phyloP scores from a whole-genome alignment of 2,113 vertebrate genomes.

The Catagonus wagneri region DNA sequence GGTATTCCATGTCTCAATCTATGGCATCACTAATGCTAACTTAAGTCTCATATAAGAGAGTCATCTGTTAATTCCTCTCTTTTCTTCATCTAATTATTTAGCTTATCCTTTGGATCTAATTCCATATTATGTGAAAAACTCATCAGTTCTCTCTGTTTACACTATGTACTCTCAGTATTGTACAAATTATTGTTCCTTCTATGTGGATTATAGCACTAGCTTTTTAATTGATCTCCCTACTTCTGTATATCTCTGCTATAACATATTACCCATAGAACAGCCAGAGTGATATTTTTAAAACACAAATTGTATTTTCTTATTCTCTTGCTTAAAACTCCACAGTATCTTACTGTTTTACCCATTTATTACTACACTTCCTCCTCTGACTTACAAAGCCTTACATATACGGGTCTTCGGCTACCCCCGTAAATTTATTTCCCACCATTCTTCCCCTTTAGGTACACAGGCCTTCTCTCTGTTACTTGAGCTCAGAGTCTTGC shows the following conservation, averaged over 20 bases:
- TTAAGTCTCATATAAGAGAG: not conserved
- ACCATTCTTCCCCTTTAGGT: not conserved
- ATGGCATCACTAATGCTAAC: not conserved
- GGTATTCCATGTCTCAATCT: not conserved
- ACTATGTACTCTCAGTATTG: not conserved
- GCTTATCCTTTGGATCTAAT: not conserved
- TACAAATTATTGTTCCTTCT: not conserved
- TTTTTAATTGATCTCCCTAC: not conserved
- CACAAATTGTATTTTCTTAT: not conserved
- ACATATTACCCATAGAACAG: not conserved
- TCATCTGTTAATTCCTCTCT: not conserved
- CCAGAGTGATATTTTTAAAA: not conserved
- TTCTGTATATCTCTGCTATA: not conserved
- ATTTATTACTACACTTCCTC: not conserved
- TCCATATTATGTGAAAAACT: not conserved
- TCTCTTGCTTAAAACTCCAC: not conserved
- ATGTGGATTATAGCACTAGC: not conserved
- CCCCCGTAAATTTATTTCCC: not conserved
- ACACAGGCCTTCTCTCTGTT: not conserved
- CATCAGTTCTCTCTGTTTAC: not conserved
- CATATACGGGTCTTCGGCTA: accelerated
- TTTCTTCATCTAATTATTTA: not conserved
- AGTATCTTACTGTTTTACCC: not conserved
- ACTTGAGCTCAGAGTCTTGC: not conserved
- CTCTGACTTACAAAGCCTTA: not conserved